These are phyloP conservation scores for mouse (Mus musculus) DNA, from an alignment of 2,113 vertebrate genomes.

Conservation along the genomic window DNA sequence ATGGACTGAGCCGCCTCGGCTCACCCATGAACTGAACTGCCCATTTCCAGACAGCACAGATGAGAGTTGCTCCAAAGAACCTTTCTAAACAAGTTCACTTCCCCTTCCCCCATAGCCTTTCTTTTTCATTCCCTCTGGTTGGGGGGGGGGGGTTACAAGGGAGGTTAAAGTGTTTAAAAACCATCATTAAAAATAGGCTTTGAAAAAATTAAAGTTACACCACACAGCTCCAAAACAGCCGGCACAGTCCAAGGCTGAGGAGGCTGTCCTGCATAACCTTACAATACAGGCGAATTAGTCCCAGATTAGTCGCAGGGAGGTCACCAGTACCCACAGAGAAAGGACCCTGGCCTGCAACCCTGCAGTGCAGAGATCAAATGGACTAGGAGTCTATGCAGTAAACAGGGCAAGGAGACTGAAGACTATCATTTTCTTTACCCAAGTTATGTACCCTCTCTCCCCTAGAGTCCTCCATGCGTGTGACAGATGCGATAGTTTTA, in stretches of 20 bases:
- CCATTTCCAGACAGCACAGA: too few species aligned
- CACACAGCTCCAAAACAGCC: neutral
- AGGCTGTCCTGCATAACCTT: fast-evolving
- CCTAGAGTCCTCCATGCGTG: neutral
- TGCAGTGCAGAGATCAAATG: neutral
- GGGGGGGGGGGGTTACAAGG: too few species aligned
- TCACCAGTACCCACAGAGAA: neutral
- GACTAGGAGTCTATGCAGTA: neutral
- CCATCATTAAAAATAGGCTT: too few species aligned
- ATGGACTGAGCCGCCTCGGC: too few species aligned
- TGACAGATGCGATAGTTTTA: fast-evolving
- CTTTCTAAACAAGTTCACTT: too few species aligned
- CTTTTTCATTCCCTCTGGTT: too few species aligned
- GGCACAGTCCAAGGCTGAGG: neutral
- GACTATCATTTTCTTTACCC: neutral
- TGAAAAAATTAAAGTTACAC: too few species aligned
- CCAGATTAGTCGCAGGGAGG: fast-evolving
- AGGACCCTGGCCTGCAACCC: neutral
- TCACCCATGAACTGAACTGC: too few species aligned
- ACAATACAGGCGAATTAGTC: neutral
- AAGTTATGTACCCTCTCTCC: neutral
- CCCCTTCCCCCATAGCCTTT: too few species aligned
- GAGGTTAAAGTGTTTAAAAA: too few species aligned
- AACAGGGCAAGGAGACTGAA: neutral
- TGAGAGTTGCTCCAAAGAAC: too few species aligned